Percentiles rank a stretch among this genome's conserved stretches.
Conservation (phyloP, 1,140 invertebrate species). For the Antheraea mylitta region DNA sequence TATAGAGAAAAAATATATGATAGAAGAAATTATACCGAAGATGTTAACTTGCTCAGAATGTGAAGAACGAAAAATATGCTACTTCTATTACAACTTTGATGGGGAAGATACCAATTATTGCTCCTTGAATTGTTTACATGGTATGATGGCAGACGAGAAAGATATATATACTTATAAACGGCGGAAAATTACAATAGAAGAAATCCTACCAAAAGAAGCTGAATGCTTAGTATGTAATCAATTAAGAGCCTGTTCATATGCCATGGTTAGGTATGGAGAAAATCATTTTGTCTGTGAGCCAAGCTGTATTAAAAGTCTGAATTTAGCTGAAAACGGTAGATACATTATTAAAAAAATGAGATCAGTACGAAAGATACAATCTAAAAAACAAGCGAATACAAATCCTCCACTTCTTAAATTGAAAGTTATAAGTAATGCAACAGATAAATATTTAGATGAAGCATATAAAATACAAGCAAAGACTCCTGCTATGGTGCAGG, state of each 20-base stretch:
- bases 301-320: conserved; percentile 58
- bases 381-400: conserved; percentile 26
- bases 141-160: conserved; percentile 77
- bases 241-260: conserved; percentile 52
- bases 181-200: conserved; percentile 52
- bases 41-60: conserved; percentile 66
- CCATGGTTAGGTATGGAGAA: conserved; percentile 56
- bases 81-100: conserved; percentile 79
- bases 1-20: conserved; percentile 57
- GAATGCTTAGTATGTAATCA: conserved; percentile 57
- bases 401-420: conserved; percentile 65
- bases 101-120: conserved; percentile 78
- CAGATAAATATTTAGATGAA: conserved; percentile 76
- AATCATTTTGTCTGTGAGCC: conserved; percentile 63
- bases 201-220: conserved; percentile 44
- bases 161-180: conserved; percentile 75
- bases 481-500: conserved; percentile 77
- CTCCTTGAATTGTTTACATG: conserved; percentile 75
- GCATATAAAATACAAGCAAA: conserved; percentile 78
- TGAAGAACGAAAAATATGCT: conserved; percentile 72
- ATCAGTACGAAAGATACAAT: conserved; percentile 24
- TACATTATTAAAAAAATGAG: conserved; percentile 57
- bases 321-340: conserved; percentile 54
- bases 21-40: conserved; percentile 64
- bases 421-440: conserved; percentile 76